Conservation (phyloP, 2,888 invertebrate genomes). For the Drosophila aldrichi region DNA sequence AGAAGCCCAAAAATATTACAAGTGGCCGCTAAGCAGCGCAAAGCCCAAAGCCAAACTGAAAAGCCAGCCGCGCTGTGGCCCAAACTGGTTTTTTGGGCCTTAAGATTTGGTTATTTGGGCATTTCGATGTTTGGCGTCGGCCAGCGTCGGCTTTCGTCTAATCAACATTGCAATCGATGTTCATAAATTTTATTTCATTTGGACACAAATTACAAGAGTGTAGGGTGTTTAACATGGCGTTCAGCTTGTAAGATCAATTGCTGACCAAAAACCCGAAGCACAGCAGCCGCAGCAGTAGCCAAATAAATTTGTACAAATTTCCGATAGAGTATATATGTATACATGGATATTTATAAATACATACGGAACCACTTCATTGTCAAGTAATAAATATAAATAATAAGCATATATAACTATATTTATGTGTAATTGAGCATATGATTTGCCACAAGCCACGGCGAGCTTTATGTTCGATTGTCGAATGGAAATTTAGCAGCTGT, state of each 20-base stretch:
- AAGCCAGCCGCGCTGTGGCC: conserved; percentile 16
- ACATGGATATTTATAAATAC: not conserved
- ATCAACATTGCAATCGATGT: conserved; percentile 79
- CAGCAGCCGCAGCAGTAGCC: conserved; percentile 45
- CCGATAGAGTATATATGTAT: conserved; percentile 17
- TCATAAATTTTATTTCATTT: conserved; percentile 81
- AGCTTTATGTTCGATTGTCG: conserved; percentile 13
- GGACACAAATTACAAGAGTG: conserved; percentile 80
- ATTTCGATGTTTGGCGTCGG: conserved; percentile 17
- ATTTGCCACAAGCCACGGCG: conserved; percentile 14
- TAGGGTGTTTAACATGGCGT: conserved; percentile 79
- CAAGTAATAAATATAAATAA: conserved; percentile 36
- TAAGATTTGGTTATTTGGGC: conserved; percentile 39
- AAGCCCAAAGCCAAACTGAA: conserved; percentile 37
- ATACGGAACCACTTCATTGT: conserved; percentile 20
- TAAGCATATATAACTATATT: conserved; percentile 14
- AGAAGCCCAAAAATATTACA: conserved; percentile 74
- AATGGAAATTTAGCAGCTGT: conserved; percentile 21
- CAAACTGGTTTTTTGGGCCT: conserved; percentile 50
- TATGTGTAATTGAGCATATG: conserved; percentile 20
- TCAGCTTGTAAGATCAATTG: conserved; percentile 78
- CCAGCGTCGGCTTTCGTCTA: conserved; percentile 72
- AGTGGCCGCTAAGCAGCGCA: conserved; percentile 61
- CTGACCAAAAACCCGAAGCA: conserved; percentile 26
- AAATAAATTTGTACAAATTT: conserved; percentile 48